These are phyloP conservation scores for Drymodes brunneopygia DNA, from an alignment of 2,113 vertebrate genomes.

Conservation along the genomic window DNA sequence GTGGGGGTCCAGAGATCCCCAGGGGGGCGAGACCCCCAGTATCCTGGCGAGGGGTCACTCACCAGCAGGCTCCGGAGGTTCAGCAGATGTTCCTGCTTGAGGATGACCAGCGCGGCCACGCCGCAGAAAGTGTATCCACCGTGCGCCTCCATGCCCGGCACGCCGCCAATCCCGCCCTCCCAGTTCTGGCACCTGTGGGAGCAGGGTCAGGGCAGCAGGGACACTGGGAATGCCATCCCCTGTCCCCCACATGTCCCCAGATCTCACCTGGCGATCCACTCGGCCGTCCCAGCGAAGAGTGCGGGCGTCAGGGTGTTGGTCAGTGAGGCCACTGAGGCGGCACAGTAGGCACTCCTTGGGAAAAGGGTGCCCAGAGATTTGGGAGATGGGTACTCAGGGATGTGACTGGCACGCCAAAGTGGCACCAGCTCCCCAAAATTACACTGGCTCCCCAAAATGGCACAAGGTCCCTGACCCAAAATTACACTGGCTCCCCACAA, in stretches of 20 bases:
- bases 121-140: slow-evolving; percentile 97
- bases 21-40: rapidly evolving
- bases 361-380: not conserved
- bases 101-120: slow-evolving; percentile 87
- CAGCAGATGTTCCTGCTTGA: slow-evolving; percentile 88
- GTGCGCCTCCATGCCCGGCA: slow-evolving; percentile 93
- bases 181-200: slow-evolving; percentile 93
- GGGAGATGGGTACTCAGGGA: not conserved
- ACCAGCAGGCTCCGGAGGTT: slow-evolving; percentile 90
- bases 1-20: rapidly evolving
- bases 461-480: not conserved
- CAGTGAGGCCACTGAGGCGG: slow-evolving; percentile 88
- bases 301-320: slow-evolving; percentile 84
- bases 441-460: not conserved
- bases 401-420: not conserved
- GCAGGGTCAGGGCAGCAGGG: rapidly evolving
- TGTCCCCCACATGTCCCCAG: rapidly evolving
- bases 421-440: not conserved
- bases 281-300: slow-evolving; percentile 87
- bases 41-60: not conserved
- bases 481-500: not conserved
- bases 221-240: rapidly evolving
- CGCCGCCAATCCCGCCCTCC: slow-evolving; percentile 93
- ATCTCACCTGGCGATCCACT: slow-evolving; percentile 90
- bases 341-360: slow-evolving; percentile 89